These are phyloP conservation scores for Spinibarbus caldwelli DNA, from an alignment of 2,797 vertebrate genomes.

Conservation along the genomic window DNA sequence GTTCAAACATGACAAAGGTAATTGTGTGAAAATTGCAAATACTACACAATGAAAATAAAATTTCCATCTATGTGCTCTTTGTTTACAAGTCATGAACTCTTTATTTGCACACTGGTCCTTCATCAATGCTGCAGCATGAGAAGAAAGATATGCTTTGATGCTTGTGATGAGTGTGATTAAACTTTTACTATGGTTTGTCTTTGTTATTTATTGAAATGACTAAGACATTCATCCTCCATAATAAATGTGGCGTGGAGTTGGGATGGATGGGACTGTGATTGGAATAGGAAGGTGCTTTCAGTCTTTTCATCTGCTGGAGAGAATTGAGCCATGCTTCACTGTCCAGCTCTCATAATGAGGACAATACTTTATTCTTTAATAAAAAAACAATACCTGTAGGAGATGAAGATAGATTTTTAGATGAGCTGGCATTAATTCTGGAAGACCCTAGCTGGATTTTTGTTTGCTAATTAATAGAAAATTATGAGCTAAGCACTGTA, in stretches of 20 bases:
- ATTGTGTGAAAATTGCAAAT: conserved; percentile 1
- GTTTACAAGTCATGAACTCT: conserved; percentile 38
- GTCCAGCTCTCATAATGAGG: conserved; percentile 37
- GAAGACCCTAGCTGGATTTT: background rate
- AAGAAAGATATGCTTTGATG: conserved; percentile 46
- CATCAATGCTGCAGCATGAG: conserved; percentile 12
- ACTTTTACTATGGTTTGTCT: conserved; percentile 48
- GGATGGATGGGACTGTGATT: conserved; percentile 39
- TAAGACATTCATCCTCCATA: conserved; percentile 54
- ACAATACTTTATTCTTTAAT: conserved; percentile 36
- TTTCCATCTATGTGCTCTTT: conserved; percentile 17
- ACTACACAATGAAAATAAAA: conserved; percentile 5
- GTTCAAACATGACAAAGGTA: background rate
- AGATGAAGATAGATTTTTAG: background rate
- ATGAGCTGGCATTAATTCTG: background rate
- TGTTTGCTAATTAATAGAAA: too few species aligned
- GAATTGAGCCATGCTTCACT: conserved; percentile 44
- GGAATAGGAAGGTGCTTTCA: conserved; percentile 52
- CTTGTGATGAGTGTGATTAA: conserved; percentile 49
- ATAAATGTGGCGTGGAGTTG: conserved; percentile 53
- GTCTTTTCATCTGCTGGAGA: conserved; percentile 53
- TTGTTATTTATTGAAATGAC: conserved; percentile 60
- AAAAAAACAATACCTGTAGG: conserved; percentile 13
- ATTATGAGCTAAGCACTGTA: background rate
- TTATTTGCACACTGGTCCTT: conserved; percentile 44